phyloP scores from a whole-genome alignment of 2,797 vertebrate species.

The Pipistrellus pygmaeus region DNA sequence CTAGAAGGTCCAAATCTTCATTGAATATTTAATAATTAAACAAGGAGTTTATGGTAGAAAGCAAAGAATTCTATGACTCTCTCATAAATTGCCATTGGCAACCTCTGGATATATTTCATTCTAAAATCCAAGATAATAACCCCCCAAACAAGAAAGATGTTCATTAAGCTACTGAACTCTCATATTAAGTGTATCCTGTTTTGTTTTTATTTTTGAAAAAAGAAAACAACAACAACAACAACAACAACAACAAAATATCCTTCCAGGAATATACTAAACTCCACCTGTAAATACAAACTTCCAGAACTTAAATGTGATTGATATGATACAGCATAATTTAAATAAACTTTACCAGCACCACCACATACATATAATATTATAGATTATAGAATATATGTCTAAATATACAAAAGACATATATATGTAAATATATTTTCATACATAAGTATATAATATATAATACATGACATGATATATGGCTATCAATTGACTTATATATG shows the following conservation, averaged over 20 bases:
- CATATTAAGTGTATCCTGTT: background rate
- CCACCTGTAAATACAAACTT: constrained; percentile 34
- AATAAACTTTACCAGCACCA: background rate
- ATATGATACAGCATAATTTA: background rate
- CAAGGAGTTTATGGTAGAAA: constrained; percentile 93
- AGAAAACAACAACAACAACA: background rate
- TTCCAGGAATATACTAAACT: background rate
- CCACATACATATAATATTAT: background rate
- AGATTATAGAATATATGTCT: background rate
- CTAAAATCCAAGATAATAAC: constrained; percentile 87
- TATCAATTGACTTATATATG: background rate
- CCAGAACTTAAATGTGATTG: constrained; percentile 10
- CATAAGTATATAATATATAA: background rate
- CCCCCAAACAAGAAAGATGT: constrained; percentile 61
- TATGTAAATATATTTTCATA: background rate
- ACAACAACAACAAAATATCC: background rate
- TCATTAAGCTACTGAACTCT: background rate
- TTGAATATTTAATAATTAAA: constrained; percentile 93
- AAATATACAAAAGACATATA: background rate
- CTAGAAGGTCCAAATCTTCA: constrained; percentile 90
- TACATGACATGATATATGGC: background rate
- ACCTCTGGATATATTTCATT: constrained; percentile 91
- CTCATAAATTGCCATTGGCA: constrained; percentile 95
- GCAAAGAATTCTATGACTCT: constrained; percentile 94
- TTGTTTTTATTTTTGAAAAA: background rate